Evolutionary conservation across 2,113 vertebrate species (phyloP).

Genomic region (Meles meles): DNA sequence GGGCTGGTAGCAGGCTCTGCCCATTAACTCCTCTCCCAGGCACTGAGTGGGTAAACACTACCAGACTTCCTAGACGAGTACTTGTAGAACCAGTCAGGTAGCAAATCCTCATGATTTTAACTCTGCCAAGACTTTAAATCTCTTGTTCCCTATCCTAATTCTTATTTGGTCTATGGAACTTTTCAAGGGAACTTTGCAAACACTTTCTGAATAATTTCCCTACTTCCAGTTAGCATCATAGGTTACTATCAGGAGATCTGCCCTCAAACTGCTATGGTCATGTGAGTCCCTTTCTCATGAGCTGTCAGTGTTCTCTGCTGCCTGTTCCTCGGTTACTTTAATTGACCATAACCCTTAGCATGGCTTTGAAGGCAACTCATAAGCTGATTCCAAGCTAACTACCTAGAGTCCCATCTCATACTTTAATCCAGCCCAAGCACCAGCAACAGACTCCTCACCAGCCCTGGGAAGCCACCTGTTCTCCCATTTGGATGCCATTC

Average conservation of each 20-base stretch:
- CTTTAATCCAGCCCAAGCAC: background rate
- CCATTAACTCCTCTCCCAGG: background rate
- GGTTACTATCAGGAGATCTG: background rate
- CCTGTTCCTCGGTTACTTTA: background rate
- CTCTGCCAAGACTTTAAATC: background rate
- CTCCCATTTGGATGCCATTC: too few relatives aligned
- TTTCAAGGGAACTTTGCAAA: background rate
- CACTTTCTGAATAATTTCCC: background rate
- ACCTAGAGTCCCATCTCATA: background rate
- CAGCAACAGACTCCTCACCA: rapidly evolving
- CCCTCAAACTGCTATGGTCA: background rate
- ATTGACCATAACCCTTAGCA: background rate
- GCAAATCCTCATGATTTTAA: background rate
- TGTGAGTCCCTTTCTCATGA: background rate
- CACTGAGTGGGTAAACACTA: background rate
- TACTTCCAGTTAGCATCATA: background rate
- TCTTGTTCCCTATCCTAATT: background rate
- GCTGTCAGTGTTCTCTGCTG: background rate
- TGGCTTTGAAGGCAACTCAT: background rate
- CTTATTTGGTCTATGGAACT: background rate
- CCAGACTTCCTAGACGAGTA: background rate
- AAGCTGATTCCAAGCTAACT: background rate
- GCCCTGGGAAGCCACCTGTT: background rate
- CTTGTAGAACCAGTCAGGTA: background rate
- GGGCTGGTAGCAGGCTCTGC: background rate